A percentile compares a stretch with the other conserved stretches of the same genome.
Evolutionary conservation across 1,140 invertebrate genomes (phyloP).

Genomic region (Drosophila jambulina): DNA sequence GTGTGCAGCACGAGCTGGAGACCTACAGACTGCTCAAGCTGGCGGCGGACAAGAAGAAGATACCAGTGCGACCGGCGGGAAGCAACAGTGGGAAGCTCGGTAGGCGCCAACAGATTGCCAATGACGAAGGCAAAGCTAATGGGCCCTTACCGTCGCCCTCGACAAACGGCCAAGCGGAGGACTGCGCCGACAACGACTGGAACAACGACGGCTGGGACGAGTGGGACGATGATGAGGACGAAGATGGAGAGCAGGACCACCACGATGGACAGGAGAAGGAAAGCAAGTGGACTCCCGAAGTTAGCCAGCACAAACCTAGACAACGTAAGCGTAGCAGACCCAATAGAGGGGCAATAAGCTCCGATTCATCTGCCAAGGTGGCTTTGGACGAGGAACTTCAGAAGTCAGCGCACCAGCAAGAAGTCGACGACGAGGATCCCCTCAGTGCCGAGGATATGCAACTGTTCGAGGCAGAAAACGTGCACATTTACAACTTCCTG

Average conservation of each 20-base stretch:
- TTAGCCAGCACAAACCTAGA: slow-evolving; percentile 39
- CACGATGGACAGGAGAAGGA: slow-evolving; percentile 14
- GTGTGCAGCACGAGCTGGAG: slow-evolving; percentile 93
- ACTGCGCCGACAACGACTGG: slow-evolving; percentile 59
- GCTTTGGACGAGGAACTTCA: slow-evolving; percentile 77
- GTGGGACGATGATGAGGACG: slow-evolving; percentile 55
- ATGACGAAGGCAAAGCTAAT: slow-evolving; percentile 5
- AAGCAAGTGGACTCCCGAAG: not conserved
- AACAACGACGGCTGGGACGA: slow-evolving; percentile 64
- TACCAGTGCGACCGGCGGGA: slow-evolving; percentile 73
- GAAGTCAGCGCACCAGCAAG: slow-evolving; percentile 63
- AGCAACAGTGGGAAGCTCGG: slow-evolving; percentile 46
- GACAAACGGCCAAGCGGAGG: not conserved
- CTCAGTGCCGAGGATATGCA: slow-evolving; percentile 95
- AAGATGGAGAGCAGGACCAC: slow-evolving; percentile 14
- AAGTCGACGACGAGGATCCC: slow-evolving; percentile 86
- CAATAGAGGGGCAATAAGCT: slow-evolving; percentile 7
- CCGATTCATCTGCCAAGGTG: slow-evolving; percentile 70
- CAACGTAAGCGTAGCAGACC: slow-evolving; percentile 53
- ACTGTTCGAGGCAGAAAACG: slow-evolving; percentile 95
- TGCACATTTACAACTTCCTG: slow-evolving; percentile 93
- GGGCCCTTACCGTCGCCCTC: slow-evolving; percentile 7
- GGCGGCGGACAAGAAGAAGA: slow-evolving; percentile 86
- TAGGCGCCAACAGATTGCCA: slow-evolving; percentile 32
- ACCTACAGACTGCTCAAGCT: slow-evolving; percentile 92